A percentile compares a stretch with the other conserved stretches of the same genome.
Evolutionary conservation across 2,888 invertebrate genomes (phyloP).

Genomic region (Hedychridium roseum): DNA sequence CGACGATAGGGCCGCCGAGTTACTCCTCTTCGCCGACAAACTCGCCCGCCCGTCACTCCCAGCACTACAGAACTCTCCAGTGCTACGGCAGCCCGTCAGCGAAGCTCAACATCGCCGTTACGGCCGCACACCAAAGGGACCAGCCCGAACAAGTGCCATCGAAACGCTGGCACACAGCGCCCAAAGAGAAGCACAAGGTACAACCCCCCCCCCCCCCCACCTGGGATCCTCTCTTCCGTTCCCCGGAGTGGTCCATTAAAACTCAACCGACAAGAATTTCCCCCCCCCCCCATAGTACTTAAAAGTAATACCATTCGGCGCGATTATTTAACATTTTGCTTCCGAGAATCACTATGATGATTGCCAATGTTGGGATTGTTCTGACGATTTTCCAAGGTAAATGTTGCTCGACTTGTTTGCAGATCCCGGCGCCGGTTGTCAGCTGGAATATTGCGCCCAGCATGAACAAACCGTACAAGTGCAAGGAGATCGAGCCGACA

Average conservation of each 20-base stretch:
- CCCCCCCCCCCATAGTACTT: no score
- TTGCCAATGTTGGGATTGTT: no score
- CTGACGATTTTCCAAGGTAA: no score
- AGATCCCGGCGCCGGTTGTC: slow-evolving; percentile 69
- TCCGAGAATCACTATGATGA: no score
- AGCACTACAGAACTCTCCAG: slow-evolving; percentile 57
- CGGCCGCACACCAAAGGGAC: slow-evolving; percentile 57
- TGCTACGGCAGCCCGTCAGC: slow-evolving; percentile 47
- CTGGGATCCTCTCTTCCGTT: no score
- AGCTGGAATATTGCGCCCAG: slow-evolving; percentile 72
- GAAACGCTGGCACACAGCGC: slow-evolving; percentile 70
- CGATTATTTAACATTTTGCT: no score
- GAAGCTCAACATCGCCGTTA: slow-evolving; percentile 58
- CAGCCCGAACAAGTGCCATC: slow-evolving; percentile 65
- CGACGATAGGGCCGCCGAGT: slow-evolving; percentile 39
- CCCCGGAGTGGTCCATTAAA: no score
- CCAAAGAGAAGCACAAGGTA: slow-evolving; percentile 70
- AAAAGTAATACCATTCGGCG: no score
- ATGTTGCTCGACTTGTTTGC: no score
- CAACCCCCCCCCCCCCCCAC: slow-evolving; percentile 16
- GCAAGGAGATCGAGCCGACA: slow-evolving; percentile 68
- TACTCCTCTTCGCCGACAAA: slow-evolving; percentile 51
- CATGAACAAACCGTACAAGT: slow-evolving; percentile 70
- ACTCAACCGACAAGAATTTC: no score
- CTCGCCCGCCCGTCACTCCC: slow-evolving; percentile 52